Percentiles rank a stretch among this genome's conserved stretches.
Conservation (phyloP, 2,888 invertebrate genomes). For the Tenodera sinensis region DNA sequence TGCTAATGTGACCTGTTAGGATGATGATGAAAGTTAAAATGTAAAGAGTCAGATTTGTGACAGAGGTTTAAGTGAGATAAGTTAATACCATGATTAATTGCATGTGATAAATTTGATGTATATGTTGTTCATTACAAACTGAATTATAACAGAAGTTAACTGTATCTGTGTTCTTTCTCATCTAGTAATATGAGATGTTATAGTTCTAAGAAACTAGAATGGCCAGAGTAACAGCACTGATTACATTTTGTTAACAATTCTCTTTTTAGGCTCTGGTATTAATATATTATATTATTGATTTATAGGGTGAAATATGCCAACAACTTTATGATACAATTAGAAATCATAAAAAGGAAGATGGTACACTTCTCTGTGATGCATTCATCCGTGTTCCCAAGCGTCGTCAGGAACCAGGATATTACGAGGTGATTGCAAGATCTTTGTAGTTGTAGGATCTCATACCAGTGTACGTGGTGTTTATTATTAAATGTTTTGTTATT, state of each 20-base stretch:
- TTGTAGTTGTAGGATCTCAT: neutral
- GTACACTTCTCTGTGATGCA: slow-evolving; percentile 83
- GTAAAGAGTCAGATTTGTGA: too few relatives aligned
- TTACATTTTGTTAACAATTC: neutral
- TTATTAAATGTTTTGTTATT: neutral
- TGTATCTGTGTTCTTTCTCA: too few relatives aligned
- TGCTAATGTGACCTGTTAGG: too few relatives aligned
- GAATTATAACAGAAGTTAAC: too few relatives aligned
- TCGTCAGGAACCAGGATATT: slow-evolving; percentile 85
- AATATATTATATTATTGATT: slow-evolving; percentile 36
- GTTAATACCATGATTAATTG: too few relatives aligned
- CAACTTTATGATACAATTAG: slow-evolving; percentile 90
- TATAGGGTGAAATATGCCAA: slow-evolving; percentile 78
- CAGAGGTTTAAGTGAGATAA: too few relatives aligned
- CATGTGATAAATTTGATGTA: too few relatives aligned
- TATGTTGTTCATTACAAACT: too few relatives aligned
- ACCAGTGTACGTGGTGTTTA: neutral
- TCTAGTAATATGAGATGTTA: too few relatives aligned
- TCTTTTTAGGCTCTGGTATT: neutral
- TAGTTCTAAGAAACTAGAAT: too few relatives aligned
- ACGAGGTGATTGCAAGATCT: slow-evolving; percentile 53
- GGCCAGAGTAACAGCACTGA: neutral
- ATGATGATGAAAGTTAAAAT: too few relatives aligned
- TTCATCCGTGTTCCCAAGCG: slow-evolving; percentile 94
- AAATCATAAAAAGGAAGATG: slow-evolving; percentile 89